Evolutionary conservation across 2,797 vertebrate species (phyloP), one percentile per base, ranked within the genome.

Genomic region (Amphiprion clarkii): DNA sequence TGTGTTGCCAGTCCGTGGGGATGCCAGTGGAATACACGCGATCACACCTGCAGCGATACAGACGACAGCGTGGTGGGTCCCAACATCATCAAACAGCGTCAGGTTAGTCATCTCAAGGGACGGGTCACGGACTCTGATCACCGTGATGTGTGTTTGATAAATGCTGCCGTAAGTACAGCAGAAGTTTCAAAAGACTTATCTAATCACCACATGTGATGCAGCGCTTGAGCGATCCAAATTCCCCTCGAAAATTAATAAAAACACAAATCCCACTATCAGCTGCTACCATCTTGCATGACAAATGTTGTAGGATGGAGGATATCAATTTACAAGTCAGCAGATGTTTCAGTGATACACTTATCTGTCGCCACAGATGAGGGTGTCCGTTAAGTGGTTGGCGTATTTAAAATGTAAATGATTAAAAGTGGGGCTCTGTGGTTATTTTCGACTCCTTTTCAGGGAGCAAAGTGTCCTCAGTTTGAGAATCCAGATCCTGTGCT

Each of bases 1-100:
- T 99, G 98, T 76, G 95, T 98, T 78, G 95, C 95, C 87, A 97
- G 96, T 88, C 87, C 82, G 49, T 99, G 98, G 98, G 95, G 95
- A 58, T 99, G 98, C 84, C 97, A 98, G 87, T 99, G 98, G 98
- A 95, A 96, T 74, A 94, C 95, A 64, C 75, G 11, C 0, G 94
- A 94, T 54, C 95, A 96, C 56, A 94, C 91, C 53, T 97, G 93
- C 88, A 94, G 91, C 2, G 91, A 91, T 75, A 86, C 94, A 77
- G 94, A 95, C 7, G 92, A 96, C 42, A 85, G 79, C 0, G 89
- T 92, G 8, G 54, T 23, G 3, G 83, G 85, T 29, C 16, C 90
- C 0, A 73, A 92, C 84, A 94, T 97, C 69, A 96, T 99, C 88
- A 95, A 95, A 27, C 95, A 95, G 69, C 95, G 95, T 83, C 95